Evolutionary conservation across 2,797 vertebrate genomes (phyloP).

Genomic region (Pogonophryne albipinna): DNA sequence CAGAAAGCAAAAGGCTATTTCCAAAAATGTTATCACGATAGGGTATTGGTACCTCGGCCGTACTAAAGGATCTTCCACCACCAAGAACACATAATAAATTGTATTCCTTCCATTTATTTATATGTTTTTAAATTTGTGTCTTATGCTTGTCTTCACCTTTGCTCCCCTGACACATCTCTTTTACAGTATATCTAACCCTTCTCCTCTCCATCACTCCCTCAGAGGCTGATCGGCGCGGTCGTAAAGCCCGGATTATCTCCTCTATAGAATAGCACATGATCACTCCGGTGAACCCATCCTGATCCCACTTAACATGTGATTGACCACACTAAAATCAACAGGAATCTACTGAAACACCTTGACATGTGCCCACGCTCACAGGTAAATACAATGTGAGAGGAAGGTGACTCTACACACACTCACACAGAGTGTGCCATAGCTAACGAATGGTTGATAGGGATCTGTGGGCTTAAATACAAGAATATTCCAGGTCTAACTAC

Average conservation of each 20-base stretch:
- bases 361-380: slow-evolving; percentile 52
- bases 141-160: neutral
- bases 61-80: neutral
- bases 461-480: slow-evolving; percentile 51
- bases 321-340: slow-evolving; percentile 67
- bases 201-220: slow-evolving; percentile 8
- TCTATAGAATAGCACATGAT: slow-evolving; percentile 65
- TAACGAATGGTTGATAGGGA: slow-evolving; percentile 38
- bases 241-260: slow-evolving; percentile 72
- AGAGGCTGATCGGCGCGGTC: slow-evolving; percentile 41
- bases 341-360: slow-evolving; percentile 56
- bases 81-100: neutral
- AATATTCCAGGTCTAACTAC: slow-evolving; percentile 28
- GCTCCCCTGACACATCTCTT: neutral
- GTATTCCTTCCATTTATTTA: no score
- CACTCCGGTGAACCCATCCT: slow-evolving; percentile 42
- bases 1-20: neutral
- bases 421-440: neutral
- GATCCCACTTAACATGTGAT: slow-evolving; percentile 79
- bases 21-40: neutral
- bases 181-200: neutral
- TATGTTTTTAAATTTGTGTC: no score
- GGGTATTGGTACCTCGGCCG: neutral
- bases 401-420: slow-evolving; percentile 34
- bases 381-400: slow-evolving; percentile 46